Evolutionary conservation across 2,888 invertebrate genomes (phyloP), one percentile per base, ranked within the genome.

Genomic region (Catocala nupta): DNA sequence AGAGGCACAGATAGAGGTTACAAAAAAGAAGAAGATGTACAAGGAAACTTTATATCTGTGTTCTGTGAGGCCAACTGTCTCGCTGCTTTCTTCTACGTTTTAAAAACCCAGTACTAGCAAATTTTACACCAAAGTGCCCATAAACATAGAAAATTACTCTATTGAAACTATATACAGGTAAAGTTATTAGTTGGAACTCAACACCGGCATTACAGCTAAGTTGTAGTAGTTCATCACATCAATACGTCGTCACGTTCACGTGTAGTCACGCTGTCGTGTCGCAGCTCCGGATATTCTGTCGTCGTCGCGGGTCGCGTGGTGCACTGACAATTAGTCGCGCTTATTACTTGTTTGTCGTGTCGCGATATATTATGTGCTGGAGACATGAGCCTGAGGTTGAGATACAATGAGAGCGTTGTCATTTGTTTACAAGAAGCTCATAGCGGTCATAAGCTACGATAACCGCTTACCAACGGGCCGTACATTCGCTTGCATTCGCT

Each of bases 311-410:
- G 75, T 75, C 78, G 75, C 69, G 72, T 71, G 71, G 65, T 67
- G 62, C 75, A 70, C 73, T 81, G 68, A 81, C 82, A 82, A 83
- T 85, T 84, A 85, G 80, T 78, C 73, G 81, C 75, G 78, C 80
- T 81, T 85, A 85, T 83, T 85, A 81, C 81, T 83, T 80, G 76
- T 81, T 81, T 81, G 79, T 80, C 80, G 75, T 80, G 78, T 82
- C 75, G 72, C 75, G 71, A 75, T 71, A 75, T 73, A 77, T 81
- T 78, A 79, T 68, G 77, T 81, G 81, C 68, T 65, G 67, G 70
- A 74, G 79, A 79, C 76, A 68, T 73, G 68, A 70, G 64, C 64
- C 53, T 70, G 55, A 33, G 78, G 4, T 57, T 13, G 63, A 12
- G 69, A 42, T 43, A 75, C 77, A 81, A 43, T 36, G 59, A 55